Evolutionary conservation across 2,113 vertebrate species (phyloP), one percentile per base, ranked within the genome.

Genomic region (Nothocercus julius): DNA sequence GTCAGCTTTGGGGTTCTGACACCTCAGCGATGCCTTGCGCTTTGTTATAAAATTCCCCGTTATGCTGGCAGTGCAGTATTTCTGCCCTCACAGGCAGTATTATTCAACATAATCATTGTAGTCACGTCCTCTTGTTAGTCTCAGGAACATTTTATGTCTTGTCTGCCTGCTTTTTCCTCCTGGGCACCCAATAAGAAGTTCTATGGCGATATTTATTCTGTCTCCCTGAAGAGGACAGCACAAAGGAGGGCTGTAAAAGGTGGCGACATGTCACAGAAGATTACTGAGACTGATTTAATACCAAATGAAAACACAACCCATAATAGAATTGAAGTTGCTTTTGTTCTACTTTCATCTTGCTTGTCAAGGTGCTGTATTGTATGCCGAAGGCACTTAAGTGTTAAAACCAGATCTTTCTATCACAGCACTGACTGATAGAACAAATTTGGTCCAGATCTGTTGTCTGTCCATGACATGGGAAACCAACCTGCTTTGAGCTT

Each of bases 81-180:
- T 20, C 40, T 4, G 2, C 12, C 18, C 27, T 15, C 11, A 13
- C 63, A 1, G 1, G 44, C 2, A 1, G 56, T 36, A 45, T 34
- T 0, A 1, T 42, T 15, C 17, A 9, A 7, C 3, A 17, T 20
- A 3, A 24, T n/a, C 38, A 16, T 1, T 3, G 54, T n/a, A n/a
- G 17, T 54, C 21, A 1, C 5, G 0, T 58, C 68, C n/a, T 69
- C 3, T 3, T 1, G 0, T 18, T 1, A 1, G 28, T 40, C 38
- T 76, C 13, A 1, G 80, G 25, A 49, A 34, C 7, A 1, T 22
- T 42, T 51, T 25, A 4, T 0, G 1, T 12, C 45, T 30, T 7
- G 18, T 66, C 62, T 78, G 42, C 42, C 32, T 42, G 74, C 0
- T 22, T 67, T 58, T 75, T 79, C 42, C 44, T 13, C 42, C 30